Conservation (phyloP, 2,888 invertebrate genomes). For the Eugnorisma glareosa region DNA sequence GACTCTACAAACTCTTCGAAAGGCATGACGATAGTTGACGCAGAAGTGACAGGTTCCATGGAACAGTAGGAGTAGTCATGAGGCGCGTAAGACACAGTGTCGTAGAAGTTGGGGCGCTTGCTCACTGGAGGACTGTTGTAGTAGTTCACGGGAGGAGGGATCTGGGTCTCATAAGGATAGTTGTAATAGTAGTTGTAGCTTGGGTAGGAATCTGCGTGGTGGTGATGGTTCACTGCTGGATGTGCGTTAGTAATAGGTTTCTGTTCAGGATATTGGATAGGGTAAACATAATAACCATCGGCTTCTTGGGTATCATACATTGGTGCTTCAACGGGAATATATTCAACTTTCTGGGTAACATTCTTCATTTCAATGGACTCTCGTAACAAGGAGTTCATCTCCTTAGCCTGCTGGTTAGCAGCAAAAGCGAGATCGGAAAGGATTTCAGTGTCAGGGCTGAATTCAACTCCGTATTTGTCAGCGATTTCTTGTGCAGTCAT, state of each 20-base stretch:
- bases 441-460: slow-evolving; percentile 84
- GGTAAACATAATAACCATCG: slow-evolving; percentile 67
- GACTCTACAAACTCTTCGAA: slow-evolving; percentile 75
- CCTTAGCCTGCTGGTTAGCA: slow-evolving; percentile 83
- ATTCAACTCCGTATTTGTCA: slow-evolving; percentile 85
- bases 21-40: slow-evolving; percentile 67
- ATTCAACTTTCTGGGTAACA: slow-evolving; percentile 67
- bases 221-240: slow-evolving; percentile 64
- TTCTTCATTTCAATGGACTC: slow-evolving; percentile 77
- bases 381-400: slow-evolving; percentile 79
- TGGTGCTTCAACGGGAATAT: slow-evolving; percentile 63
- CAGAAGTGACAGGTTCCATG: slow-evolving; percentile 77
- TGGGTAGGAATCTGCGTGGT: slow-evolving; percentile 64
- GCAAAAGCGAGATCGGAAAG: slow-evolving; percentile 82
- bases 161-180: slow-evolving; percentile 78
- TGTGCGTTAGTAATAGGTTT: slow-evolving; percentile 28
- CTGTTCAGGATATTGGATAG: slow-evolving; percentile 66
- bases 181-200: slow-evolving; percentile 73
- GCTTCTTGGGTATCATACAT: slow-evolving; percentile 51
- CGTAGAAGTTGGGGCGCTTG: slow-evolving; percentile 81
- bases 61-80: slow-evolving; percentile 76
- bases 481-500: slow-evolving; percentile 88
- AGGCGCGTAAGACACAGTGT: slow-evolving; percentile 78
- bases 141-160: slow-evolving; percentile 74
- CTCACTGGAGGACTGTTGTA: slow-evolving; percentile 74